Evolutionary conservation across 2,888 invertebrate species (phyloP).

Genomic region (Parnassius smintheus): DNA sequence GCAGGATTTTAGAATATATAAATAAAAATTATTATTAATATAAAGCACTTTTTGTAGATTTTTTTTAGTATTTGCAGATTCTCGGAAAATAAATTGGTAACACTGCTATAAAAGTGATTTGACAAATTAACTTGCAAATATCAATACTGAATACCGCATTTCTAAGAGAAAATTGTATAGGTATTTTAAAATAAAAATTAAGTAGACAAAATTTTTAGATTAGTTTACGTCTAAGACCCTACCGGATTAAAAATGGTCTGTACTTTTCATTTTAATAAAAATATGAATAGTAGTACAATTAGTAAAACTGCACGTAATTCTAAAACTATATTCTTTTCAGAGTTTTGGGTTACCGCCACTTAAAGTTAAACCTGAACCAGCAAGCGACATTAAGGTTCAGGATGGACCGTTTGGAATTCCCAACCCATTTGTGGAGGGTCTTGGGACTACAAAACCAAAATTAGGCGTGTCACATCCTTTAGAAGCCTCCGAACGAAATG

Average conservation of each 20-base stretch:
- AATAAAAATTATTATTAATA: no score
- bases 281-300: no score
- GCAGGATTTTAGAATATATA: no score
- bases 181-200: no score
- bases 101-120: slow-evolving; percentile 26
- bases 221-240: no score
- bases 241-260: no score
- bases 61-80: no score
- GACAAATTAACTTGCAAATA: slow-evolving; percentile 29
- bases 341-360: slow-evolving; percentile 84
- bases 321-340: slow-evolving; percentile 57
- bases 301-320: no score
- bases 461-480: slow-evolving; percentile 84
- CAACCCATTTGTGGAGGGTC: slow-evolving; percentile 82
- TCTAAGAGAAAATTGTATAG: neutral
- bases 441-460: slow-evolving; percentile 74
- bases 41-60: no score
- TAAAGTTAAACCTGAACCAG: slow-evolving; percentile 78
- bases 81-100: no score
- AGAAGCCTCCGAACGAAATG: slow-evolving; percentile 84
- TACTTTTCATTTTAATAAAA: no score
- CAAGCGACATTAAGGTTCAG: slow-evolving; percentile 61
- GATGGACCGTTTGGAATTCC: slow-evolving; percentile 84
- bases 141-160: slow-evolving; percentile 3
- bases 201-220: no score